These are phyloP conservation scores for Lacerta viridis DNA, from an alignment of 2,797 vertebrate genomes.

Conservation along the genomic window DNA sequence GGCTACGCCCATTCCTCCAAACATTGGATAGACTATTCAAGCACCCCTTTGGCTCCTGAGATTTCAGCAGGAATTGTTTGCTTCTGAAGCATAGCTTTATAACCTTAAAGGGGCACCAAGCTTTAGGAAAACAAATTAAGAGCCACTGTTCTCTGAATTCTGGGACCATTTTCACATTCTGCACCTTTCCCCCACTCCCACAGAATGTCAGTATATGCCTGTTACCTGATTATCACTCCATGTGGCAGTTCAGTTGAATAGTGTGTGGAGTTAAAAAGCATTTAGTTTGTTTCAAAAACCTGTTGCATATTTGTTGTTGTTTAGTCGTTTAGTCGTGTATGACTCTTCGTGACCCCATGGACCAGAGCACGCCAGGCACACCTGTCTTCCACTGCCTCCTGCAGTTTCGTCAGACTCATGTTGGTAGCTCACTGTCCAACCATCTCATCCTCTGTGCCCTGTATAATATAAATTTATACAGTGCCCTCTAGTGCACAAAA, in stretches of 20 bases:
- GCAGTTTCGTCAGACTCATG: no score
- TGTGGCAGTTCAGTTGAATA: not conserved
- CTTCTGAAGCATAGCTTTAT: not conserved
- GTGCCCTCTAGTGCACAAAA: not conserved
- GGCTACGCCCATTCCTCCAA: not conserved
- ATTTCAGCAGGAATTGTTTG: no score
- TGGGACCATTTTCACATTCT: not conserved
- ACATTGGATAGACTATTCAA: not conserved
- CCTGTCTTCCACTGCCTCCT: no score
- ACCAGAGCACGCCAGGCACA: no score
- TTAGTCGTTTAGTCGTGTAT: no score
- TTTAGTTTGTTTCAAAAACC: not conserved
- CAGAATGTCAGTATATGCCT: not conserved
- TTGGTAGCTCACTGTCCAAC: no score
- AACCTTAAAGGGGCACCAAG: not conserved
- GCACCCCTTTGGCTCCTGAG: not conserved
- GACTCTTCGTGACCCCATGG: no score
- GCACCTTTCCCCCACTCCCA: not conserved
- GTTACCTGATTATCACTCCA: not conserved
- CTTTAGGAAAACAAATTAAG: not conserved
- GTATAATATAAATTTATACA: not conserved
- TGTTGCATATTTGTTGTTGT: not conserved
- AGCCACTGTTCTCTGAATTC: not conserved
- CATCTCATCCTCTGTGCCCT: no score
- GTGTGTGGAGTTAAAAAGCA: not conserved